Evolutionary conservation across 2,113 vertebrate genomes (phyloP).

Genomic region (Madoqua kirkii): DNA sequence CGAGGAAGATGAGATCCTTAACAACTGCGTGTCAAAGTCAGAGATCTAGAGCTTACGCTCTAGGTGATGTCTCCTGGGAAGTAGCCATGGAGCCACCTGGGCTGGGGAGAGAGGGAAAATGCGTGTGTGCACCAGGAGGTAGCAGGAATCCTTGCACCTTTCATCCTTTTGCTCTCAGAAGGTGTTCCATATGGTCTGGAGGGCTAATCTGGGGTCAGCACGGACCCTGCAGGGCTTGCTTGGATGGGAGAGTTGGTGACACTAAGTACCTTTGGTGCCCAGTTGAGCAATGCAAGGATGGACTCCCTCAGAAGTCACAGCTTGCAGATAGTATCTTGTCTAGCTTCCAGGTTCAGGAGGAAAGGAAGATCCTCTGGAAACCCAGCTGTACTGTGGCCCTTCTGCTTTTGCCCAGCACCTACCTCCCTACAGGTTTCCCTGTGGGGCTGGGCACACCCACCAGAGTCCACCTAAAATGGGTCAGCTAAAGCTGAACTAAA

Average conservation of each 20-base stretch:
- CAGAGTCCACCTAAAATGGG: not conserved
- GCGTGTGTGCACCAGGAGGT: accelerated
- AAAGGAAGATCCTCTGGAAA: not conserved
- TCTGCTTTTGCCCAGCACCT: not conserved
- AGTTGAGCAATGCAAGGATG: not conserved
- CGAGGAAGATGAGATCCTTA: not conserved
- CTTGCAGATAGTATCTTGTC: not conserved
- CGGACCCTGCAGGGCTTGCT: not conserved
- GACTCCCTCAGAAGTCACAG: not conserved
- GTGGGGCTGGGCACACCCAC: accelerated
- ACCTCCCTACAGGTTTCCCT: too few relatives aligned
- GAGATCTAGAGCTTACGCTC: not conserved
- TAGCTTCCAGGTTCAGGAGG: accelerated
- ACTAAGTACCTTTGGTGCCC: too few relatives aligned
- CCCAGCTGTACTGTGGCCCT: not conserved
- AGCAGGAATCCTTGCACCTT: not conserved
- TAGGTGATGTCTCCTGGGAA: not conserved
- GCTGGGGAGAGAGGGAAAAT: not conserved
- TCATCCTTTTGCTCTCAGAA: not conserved
- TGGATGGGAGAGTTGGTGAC: not conserved
- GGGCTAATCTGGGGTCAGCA: not conserved
- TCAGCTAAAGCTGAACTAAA: not conserved
- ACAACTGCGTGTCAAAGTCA: not conserved
- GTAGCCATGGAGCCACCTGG: too few relatives aligned
- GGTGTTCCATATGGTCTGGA: not conserved